A percentile compares a stretch with the other conserved stretches of the same genome.
These are phyloP conservation scores for Xestia c-nigrum DNA, from an alignment of 2,888 invertebrate genomes.

Conservation along the genomic window DNA sequence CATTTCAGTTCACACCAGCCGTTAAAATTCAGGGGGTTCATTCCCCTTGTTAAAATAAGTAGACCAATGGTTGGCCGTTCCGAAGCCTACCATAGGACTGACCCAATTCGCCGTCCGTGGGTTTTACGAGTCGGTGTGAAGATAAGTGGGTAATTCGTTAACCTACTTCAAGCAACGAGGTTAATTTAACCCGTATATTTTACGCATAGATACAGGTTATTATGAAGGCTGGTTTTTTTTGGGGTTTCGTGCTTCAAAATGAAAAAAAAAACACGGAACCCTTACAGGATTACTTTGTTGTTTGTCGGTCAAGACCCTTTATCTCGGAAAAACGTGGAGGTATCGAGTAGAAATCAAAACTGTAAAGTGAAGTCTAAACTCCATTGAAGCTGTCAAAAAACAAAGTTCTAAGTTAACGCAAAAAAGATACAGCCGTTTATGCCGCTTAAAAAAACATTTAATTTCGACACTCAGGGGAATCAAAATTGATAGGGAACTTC, in stretches of 20 bases:
- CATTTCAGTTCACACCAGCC: not conserved
- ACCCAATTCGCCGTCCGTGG: conserved; percentile 40
- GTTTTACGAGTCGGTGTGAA: conserved; percentile 46
- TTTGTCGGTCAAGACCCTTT: too few species aligned
- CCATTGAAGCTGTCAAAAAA: too few species aligned
- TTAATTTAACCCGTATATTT: conserved; percentile 61
- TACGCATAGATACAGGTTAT: conserved; percentile 57
- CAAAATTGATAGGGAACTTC: too few species aligned
- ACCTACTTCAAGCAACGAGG: conserved; percentile 51
- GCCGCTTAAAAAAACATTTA: too few species aligned
- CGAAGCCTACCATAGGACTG: conserved; percentile 40
- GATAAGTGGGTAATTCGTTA: conserved; percentile 62
- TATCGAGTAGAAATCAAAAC: too few species aligned
- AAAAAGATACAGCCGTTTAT: too few species aligned
- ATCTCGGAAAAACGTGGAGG: too few species aligned
- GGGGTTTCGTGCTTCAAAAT: not conserved
- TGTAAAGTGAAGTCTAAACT: too few species aligned
- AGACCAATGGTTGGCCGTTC: not conserved
- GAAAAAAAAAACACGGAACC: too few species aligned
- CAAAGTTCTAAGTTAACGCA: too few species aligned
- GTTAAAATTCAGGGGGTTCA: not conserved
- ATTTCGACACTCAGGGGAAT: too few species aligned
- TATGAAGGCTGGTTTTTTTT: conserved; percentile 18
- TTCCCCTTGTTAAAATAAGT: conserved; percentile 25
- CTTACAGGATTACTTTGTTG: too few species aligned